These are phyloP conservation scores for Mamestra brassicae DNA, from an alignment of 2,888 invertebrate species.

Conservation along the genomic window DNA sequence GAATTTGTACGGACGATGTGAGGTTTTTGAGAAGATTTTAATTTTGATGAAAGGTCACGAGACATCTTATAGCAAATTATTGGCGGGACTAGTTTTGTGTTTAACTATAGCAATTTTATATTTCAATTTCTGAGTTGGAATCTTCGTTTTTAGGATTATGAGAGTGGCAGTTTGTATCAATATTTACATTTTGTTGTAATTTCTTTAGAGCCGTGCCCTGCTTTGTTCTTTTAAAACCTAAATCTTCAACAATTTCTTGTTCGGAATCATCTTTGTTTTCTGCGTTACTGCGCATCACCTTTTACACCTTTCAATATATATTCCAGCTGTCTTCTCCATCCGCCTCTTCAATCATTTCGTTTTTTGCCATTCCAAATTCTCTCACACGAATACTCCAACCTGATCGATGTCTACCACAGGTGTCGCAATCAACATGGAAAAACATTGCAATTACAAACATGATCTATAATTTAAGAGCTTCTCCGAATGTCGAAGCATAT, in stretches of 20 bases:
- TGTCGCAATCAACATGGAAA: slow-evolving; percentile 46
- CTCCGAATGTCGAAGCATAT: slow-evolving; percentile 62
- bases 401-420: slow-evolving; percentile 45
- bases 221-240: not conserved
- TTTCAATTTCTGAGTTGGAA: no score
- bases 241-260: no score
- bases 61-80: not conserved
- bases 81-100: not conserved
- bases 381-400: not conserved
- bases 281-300: rapidly evolving
- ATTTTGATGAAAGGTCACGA: not conserved
- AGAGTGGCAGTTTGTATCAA: not conserved
- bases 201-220: not conserved
- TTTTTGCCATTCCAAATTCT: slow-evolving; percentile 4
- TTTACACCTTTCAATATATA: not conserved
- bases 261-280: not conserved
- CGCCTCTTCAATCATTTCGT: not conserved
- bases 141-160: not conserved
- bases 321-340: not conserved
- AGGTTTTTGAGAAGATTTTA: slow-evolving; percentile 3
- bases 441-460: slow-evolving; percentile 40
- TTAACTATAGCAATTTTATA: not conserved
- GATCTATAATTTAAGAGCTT: slow-evolving; percentile 43
- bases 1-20: not conserved
- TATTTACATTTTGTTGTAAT: not conserved